These are phyloP conservation scores for Drosophila picticornis DNA, from an alignment of 2,888 invertebrate genomes.

Conservation along the genomic window DNA sequence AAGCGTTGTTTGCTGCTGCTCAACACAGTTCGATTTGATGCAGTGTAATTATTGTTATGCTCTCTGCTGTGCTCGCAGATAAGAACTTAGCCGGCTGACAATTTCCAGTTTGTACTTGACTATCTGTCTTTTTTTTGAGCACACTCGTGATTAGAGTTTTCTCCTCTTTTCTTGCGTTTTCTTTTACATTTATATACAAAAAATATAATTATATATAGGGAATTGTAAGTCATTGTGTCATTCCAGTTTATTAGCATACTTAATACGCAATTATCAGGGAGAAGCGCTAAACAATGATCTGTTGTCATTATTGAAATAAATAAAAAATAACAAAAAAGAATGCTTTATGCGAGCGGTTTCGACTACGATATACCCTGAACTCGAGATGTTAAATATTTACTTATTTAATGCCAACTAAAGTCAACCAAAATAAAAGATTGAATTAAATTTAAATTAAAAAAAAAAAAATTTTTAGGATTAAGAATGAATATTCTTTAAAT, in stretches of 20 bases:
- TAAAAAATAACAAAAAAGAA: background rate
- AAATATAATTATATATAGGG: background rate
- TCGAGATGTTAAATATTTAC: background rate
- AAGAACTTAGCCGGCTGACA: constrained; percentile 1
- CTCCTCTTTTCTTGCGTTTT: background rate
- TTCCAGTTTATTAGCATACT: constrained; percentile 74
- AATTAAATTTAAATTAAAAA: background rate
- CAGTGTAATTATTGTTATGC: background rate
- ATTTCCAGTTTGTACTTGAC: background rate
- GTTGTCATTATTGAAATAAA: background rate
- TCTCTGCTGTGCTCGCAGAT: constrained; percentile 8
- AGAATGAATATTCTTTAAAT: background rate
- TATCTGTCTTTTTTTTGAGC: constrained; percentile 8
- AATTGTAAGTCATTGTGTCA: constrained; percentile 72
- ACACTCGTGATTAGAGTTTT: constrained; percentile 10
- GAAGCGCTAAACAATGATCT: background rate
- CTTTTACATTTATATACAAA: background rate
- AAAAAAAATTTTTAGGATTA: rapidly evolving
- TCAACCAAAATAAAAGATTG: background rate
- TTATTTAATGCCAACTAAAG: background rate
- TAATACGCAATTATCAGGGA: constrained; percentile 48
- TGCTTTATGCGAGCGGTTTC: background rate
- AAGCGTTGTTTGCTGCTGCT: background rate
- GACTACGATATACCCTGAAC: background rate
- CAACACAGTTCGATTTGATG: background rate